Base-by-base conservation (phyloP, 2,888 invertebrate species). In the Syritta pipiens region DNA sequence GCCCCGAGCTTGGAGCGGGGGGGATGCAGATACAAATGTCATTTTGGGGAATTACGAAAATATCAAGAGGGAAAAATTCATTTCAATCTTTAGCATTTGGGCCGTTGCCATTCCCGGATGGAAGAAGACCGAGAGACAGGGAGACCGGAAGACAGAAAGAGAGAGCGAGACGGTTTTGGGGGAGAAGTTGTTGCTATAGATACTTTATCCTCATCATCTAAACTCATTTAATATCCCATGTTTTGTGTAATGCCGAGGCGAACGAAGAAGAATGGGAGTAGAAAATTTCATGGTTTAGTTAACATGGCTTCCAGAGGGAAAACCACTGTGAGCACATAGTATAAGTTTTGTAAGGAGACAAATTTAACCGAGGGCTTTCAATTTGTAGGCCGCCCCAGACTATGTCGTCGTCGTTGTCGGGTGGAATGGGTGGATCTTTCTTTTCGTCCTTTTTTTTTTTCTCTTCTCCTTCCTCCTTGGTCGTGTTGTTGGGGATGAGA, bases 201-300 rank as follows among this genome's bases (percentile, higher is more conserved):
- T 53, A 79, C 67, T 79, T 62, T 74, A 63, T 74, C 74, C 57
- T 59, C 68, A 81, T 81, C 62, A 68, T 81, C 62, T 74, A 62
- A 74, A 57, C 62, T 81, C 57, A 81, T 81, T 79, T 68, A 51
- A 55, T 74, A 74, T 67, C 60, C 72, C 46, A 49, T 53, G 49
- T 48, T 28, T 22, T 68, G 53, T 48, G 55, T 3, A 26, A 17
- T 44, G 20, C 35, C 49, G 9, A 20, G 53, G n/a, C 9, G 17
- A 46, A 35, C 9, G 10, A 6, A 46, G 30, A 20, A 42, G 49
- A 59, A 53, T 51, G 65, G 28, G 53, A 67, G 22, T 14, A 26
- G 60, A 20, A 62, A 71, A 72, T 72, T 72, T 79, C 67, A 79
- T 72, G 72, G 60, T 79, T 79, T 72, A 67, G 72, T 72, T 67